Evolutionary conservation across 2,888 invertebrate genomes (phyloP).

Genomic region (Synergus gifuensis): DNA sequence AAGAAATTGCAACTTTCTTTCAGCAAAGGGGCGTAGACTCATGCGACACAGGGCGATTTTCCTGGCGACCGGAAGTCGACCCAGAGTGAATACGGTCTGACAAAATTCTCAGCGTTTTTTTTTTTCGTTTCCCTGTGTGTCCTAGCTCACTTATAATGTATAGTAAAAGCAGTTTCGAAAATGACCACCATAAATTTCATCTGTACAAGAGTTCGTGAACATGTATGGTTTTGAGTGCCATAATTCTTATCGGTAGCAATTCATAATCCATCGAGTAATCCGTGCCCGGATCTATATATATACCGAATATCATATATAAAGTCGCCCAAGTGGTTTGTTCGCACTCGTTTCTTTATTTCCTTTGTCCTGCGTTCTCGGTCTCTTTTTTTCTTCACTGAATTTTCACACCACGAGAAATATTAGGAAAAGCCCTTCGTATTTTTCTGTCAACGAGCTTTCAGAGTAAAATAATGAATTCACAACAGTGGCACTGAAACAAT

Average conservation of each 20-base stretch:
- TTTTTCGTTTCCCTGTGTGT: background rate
- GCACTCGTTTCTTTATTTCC: conserved; percentile 40
- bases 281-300: conserved; percentile 19
- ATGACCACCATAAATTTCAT: conserved; percentile 49
- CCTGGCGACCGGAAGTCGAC: background rate
- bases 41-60: background rate
- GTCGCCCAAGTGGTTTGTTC: background rate
- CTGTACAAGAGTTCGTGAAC: conserved; percentile 46
- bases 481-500: too few relatives aligned
- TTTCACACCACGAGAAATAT: conserved; percentile 26
- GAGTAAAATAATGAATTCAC: too few relatives aligned
- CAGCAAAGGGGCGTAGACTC: background rate
- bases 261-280: conserved; percentile 59
- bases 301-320: background rate
- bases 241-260: conserved; percentile 57
- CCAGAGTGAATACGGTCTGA: background rate
- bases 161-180: conserved; percentile 9
- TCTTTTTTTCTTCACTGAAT: conserved; percentile 10
- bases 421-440: too few relatives aligned
- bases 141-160: background rate
- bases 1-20: background rate
- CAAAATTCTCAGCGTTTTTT: background rate
- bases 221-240: conserved; percentile 50
- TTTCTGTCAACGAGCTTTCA: too few relatives aligned
- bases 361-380: background rate